Conservation (phyloP, 2,113 vertebrate species). For the Tychaedon coryphoeus region DNA sequence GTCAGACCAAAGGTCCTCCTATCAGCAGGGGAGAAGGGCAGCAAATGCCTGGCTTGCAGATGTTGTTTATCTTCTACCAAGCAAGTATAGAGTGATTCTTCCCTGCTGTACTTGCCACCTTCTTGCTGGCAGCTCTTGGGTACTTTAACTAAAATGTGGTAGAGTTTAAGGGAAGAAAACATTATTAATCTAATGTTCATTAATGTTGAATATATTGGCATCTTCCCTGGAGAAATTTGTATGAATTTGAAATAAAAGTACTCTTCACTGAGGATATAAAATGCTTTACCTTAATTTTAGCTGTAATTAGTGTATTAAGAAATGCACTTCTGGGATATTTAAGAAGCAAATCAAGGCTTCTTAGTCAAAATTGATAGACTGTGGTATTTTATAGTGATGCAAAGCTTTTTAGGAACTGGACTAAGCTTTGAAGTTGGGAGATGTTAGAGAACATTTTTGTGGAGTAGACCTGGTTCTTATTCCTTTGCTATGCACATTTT, state of each 20-base stretch:
- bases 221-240: background rate
- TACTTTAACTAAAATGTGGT: background rate
- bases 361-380: background rate
- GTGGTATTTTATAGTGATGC: background rate
- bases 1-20: background rate
- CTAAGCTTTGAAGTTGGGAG: background rate
- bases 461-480: background rate
- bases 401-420: background rate
- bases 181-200: background rate
- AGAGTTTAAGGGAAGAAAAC: background rate
- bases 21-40: background rate
- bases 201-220: background rate
- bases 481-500: background rate
- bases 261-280: background rate
- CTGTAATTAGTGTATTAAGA: background rate
- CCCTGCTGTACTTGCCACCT: background rate
- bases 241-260: background rate
- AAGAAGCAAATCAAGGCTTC: background rate
- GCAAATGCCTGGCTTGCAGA: background rate
- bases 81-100: background rate
- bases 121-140: background rate
- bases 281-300: background rate
- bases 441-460: background rate
- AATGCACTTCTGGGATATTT: background rate
- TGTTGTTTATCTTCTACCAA: background rate